A percentile compares a stretch with the other conserved stretches of the same genome.
Conservation (phyloP, 2,113 vertebrate genomes). For the Ciconia stormi region DNA sequence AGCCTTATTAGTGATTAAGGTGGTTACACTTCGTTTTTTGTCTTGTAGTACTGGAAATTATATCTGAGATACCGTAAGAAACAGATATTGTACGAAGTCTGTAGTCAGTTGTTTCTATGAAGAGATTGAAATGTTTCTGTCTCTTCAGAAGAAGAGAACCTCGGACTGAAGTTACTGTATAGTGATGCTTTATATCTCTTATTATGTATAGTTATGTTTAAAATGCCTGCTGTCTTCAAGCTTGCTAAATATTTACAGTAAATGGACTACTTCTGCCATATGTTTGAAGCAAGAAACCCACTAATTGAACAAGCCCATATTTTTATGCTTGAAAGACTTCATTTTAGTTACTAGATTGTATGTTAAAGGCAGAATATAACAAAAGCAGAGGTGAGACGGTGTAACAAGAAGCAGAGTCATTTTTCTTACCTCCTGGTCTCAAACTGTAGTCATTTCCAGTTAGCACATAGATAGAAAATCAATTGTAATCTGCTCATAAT, state of each 20-base stretch:
- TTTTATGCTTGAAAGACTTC: slow-evolving; percentile 10
- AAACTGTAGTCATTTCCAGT: slow-evolving; percentile 8
- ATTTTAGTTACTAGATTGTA: background rate
- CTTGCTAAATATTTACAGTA: slow-evolving; percentile 13
- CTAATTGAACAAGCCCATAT: background rate
- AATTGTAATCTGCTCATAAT: slow-evolving; percentile 21
- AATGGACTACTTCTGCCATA: background rate
- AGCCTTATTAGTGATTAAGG: background rate
- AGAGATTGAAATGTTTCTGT: background rate
- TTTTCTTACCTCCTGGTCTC: background rate
- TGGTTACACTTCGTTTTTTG: background rate
- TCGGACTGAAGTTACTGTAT: background rate
- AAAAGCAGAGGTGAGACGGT: background rate
- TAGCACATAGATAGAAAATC: slow-evolving; percentile 23
- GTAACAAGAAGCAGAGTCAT: background rate
- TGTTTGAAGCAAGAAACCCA: slow-evolving; percentile 3
- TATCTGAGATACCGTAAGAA: background rate
- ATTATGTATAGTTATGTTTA: background rate
- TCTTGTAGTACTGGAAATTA: background rate
- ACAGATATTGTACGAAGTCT: background rate
- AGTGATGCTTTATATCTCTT: background rate
- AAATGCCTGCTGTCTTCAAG: background rate
- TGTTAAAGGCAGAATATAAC: background rate
- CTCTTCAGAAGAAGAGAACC: background rate
- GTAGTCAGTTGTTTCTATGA: background rate